These are phyloP conservation scores for Apis florea DNA, from an alignment of 1,140 invertebrate genomes.

Conservation along the genomic window DNA sequence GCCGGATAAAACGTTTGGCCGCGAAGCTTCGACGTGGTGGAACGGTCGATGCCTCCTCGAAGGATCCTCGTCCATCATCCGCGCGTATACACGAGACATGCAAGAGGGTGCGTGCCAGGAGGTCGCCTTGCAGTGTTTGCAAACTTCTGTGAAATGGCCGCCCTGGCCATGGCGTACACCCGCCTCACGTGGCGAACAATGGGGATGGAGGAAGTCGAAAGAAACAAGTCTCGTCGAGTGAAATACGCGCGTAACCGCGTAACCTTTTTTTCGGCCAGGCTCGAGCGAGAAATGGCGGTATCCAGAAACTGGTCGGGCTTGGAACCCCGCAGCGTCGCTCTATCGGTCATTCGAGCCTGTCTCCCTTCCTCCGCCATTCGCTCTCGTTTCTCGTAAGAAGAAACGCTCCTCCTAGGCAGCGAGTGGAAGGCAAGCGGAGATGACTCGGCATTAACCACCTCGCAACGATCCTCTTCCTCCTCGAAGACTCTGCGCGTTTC, in stretches of 20 bases:
- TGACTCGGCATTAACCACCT: slow-evolving; percentile 22
- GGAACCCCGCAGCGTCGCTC: slow-evolving; percentile 51
- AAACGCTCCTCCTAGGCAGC: not conserved
- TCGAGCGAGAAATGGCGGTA: slow-evolving; percentile 31
- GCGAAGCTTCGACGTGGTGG: not conserved
- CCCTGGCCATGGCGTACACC: not conserved
- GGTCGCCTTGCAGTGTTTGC: slow-evolving; percentile 57
- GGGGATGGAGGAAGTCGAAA: slow-evolving; percentile 57
- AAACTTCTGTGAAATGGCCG: slow-evolving; percentile 57
- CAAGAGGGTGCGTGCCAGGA: not conserved
- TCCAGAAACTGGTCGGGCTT: slow-evolving; percentile 43
- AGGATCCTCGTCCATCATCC: slow-evolving; percentile 47
- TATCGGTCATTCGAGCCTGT: slow-evolving; percentile 49
- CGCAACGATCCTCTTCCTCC: not conserved
- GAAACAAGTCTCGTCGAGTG: slow-evolving; percentile 42
- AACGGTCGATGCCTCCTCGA: too few species aligned
- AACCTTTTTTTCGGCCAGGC: slow-evolving; percentile 30
- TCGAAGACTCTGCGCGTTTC: slow-evolving; percentile 9
- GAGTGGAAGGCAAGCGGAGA: slow-evolving; percentile 3
- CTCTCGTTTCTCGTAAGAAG: not conserved
- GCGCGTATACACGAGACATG: not conserved
- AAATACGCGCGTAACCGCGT: slow-evolving; percentile 48
- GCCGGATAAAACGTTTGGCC: slow-evolving; percentile 29
- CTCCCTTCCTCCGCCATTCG: slow-evolving; percentile 3
- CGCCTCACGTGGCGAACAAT: slow-evolving; percentile 53